Evolutionary conservation across 2,113 vertebrate genomes (phyloP).

Genomic region (Uria lomvia): DNA sequence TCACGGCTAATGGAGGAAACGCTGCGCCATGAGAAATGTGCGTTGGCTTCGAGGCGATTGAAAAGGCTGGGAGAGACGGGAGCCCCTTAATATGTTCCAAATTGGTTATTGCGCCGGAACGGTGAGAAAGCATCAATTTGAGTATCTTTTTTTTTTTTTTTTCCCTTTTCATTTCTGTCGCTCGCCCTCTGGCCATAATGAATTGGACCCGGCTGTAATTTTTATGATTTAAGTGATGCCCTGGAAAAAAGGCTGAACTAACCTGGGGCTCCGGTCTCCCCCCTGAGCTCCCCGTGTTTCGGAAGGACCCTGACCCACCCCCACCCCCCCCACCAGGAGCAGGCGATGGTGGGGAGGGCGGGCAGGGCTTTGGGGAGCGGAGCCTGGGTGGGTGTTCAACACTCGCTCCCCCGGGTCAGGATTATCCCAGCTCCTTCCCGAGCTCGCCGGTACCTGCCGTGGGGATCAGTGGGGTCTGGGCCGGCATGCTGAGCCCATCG

Average conservation of each 20-base stretch:
- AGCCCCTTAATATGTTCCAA: constrained; percentile 44
- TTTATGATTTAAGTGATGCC: constrained; percentile 1
- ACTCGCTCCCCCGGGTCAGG: not conserved
- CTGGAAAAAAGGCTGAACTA: not conserved
- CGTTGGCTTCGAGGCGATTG: constrained; percentile 1
- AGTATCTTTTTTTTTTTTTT: not conserved
- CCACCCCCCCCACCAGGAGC: no score
- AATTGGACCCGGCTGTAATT: constrained; percentile 10
- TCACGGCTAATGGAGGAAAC: not conserved
- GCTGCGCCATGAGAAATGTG: not conserved
- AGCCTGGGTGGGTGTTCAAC: not conserved
- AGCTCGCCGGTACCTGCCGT: not conserved
- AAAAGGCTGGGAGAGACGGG: not conserved
- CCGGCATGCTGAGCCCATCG: not conserved
- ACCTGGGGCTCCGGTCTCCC: not conserved
- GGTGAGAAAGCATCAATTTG: constrained; percentile 13
- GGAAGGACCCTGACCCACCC: not conserved
- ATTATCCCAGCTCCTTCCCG: not conserved
- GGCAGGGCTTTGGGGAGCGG: not conserved
- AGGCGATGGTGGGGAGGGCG: rapidly evolving
- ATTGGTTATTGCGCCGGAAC: constrained; percentile 12
- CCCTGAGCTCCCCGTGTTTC: not conserved
- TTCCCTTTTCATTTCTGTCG: not conserved
- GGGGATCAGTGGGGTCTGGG: not conserved
- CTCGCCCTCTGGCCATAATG: not conserved